Conservation (phyloP, 2,113 vertebrate genomes). For the Progne subis region DNA sequence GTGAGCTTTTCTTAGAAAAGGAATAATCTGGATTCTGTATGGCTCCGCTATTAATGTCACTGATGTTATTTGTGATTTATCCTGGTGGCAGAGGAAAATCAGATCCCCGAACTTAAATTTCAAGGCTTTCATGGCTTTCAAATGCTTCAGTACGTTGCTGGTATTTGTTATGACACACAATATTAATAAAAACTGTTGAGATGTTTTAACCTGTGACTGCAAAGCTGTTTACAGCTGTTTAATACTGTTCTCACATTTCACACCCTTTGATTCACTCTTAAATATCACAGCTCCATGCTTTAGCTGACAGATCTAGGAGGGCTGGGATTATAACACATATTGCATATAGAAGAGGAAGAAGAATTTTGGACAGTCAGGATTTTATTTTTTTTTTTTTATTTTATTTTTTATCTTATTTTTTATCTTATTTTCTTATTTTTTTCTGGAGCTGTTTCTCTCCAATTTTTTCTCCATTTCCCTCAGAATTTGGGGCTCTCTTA, state of each 20-base stretch:
- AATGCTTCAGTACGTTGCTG: not conserved
- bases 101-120: not conserved
- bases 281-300: not conserved
- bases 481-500: no score
- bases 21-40: slow-evolving; percentile 1
- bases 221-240: slow-evolving; percentile 30
- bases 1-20: not conserved
- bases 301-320: not conserved
- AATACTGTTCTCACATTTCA: slow-evolving; percentile 21
- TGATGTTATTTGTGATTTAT: slow-evolving; percentile 13
- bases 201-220: slow-evolving; percentile 42
- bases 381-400: not conserved
- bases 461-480: not conserved
- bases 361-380: not conserved
- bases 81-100: not conserved
- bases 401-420: not conserved
- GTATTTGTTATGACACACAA: slow-evolving; percentile 13
- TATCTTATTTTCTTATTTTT: not conserved
- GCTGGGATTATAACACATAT: not conserved
- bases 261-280: not conserved
- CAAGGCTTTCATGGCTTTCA: slow-evolving; percentile 4
- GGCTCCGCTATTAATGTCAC: not conserved
- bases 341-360: not conserved
- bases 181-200: slow-evolving; percentile 49
- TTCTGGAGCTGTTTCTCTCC: not conserved